Conservation (phyloP, 2,797 vertebrate genomes). For the Percopsis omiscomaycus region DNA sequence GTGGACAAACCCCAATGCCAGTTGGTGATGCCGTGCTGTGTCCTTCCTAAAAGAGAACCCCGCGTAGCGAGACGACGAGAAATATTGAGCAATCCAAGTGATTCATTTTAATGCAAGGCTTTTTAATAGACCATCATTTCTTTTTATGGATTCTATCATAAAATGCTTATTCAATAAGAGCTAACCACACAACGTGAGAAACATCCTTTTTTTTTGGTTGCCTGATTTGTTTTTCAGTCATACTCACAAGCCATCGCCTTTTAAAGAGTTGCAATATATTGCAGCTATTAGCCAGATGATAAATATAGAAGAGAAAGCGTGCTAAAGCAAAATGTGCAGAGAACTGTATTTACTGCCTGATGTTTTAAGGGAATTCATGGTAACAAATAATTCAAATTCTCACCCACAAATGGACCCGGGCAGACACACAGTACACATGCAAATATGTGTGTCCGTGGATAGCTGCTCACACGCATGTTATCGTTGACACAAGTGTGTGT, state of each 20-base stretch:
- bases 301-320: conserved; percentile 28
- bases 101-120: conserved; percentile 41
- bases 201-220: conserved; percentile 28
- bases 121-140: conserved; percentile 33
- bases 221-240: conserved; percentile 44
- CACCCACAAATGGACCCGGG: background rate
- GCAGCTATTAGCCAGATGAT: conserved; percentile 38
- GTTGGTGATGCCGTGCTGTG: conserved; percentile 58
- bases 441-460: background rate
- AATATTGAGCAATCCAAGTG: conserved; percentile 39
- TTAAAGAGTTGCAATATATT: conserved; percentile 40
- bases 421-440: background rate
- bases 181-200: conserved; percentile 14
- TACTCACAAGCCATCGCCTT: conserved; percentile 44
- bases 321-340: conserved; percentile 29
- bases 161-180: conserved; percentile 27
- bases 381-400: background rate
- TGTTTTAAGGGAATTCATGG: conserved; percentile 4
- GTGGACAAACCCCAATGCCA: conserved; percentile 62
- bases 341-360: conserved; percentile 20
- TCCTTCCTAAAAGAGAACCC: conserved; percentile 48
- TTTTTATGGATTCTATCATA: conserved; percentile 40
- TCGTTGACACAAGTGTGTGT: background rate
- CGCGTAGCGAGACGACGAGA: conserved; percentile 31
- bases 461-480: no score